Base-by-base conservation (phyloP, 2,888 invertebrate species). In the Diarsia dahlii region DNA sequence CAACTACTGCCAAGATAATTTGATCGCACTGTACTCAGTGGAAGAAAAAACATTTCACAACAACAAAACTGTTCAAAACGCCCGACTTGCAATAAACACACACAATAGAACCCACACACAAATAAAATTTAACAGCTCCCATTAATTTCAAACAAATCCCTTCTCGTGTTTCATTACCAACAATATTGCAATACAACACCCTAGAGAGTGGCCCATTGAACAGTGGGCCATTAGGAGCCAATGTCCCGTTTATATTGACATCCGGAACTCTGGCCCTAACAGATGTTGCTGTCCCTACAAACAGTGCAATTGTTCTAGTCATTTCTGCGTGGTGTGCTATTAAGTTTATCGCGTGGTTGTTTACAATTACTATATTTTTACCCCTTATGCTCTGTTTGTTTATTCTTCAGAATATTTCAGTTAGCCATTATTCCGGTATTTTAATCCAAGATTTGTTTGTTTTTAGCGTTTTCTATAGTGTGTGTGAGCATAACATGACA, bases 101-200 rank as follows among this genome's bases (percentile, higher is more conserved):
- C 23, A 60, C 58, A 67, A 66, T 50, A 39, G 82, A 69, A 63
- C 66, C 71, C 63, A 78, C 78, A 68, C 54, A 78, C 58, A 79
- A 75, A 79, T 83, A 69, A 83, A 86, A 86, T 58, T 23, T 23
- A 86, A 84, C 68, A 75, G 80, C 66, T 62, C 45, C 75, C 85
- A 74, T 82, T 70, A 67, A 63, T 85, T 66, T 39, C n/a, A 54
- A 28, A 82, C 65, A 73, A 83, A 68, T 79, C 52, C 56, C 71
- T 60, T 63, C 81, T 86, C 73, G 54, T 39, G 69, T 86, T 81
- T 64, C 84, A 75, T 67, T 73, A 67, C 74, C 39, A 74, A 73
- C 71, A 76, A 65, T 81, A 81, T 83, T 74, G 80, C 80, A 74
- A 78, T 68, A 76, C 62, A 74, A 81, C 74, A 84, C 84, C 87